These are phyloP conservation scores for Lytechinus pictus DNA, from an alignment of 35 echinoderm and acorn worm genomes.

Conservation along the genomic window DNA sequence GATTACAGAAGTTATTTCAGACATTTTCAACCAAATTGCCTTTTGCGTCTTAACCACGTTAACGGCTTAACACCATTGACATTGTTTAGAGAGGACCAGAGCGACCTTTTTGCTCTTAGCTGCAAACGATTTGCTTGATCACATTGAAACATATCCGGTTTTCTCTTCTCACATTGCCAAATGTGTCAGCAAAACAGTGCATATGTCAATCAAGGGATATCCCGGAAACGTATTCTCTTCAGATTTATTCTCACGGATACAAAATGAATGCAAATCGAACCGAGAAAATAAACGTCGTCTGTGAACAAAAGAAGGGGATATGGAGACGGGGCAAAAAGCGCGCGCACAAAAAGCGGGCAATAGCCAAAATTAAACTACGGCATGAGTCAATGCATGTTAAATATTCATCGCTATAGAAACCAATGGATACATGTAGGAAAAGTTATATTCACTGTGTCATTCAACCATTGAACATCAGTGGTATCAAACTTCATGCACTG, in stretches of 20 bases:
- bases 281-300: neutral
- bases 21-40: too few species aligned
- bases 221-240: neutral
- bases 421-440: neutral
- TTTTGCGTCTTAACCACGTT: too few species aligned
- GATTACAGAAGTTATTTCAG: too few species aligned
- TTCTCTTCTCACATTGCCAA: neutral
- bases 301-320: neutral
- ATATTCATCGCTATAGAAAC: neutral
- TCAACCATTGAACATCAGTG: neutral
- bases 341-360: neutral
- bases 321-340: neutral
- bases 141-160: neutral
- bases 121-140: neutral
- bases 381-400: neutral
- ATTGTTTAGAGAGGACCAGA: too few species aligned
- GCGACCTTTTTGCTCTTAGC: too few species aligned
- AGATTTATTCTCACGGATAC: neutral
- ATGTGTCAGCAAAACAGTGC: slow-evolving; percentile 1
- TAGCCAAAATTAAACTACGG: neutral
- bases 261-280: neutral
- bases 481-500: slow-evolving; percentile 18
- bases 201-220: neutral
- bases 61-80: too few species aligned
- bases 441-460: neutral